Evolutionary conservation across 2,797 vertebrate species (phyloP), one percentile per base, ranked within the genome.

Genomic region (Geotrypetes seraphini): DNA sequence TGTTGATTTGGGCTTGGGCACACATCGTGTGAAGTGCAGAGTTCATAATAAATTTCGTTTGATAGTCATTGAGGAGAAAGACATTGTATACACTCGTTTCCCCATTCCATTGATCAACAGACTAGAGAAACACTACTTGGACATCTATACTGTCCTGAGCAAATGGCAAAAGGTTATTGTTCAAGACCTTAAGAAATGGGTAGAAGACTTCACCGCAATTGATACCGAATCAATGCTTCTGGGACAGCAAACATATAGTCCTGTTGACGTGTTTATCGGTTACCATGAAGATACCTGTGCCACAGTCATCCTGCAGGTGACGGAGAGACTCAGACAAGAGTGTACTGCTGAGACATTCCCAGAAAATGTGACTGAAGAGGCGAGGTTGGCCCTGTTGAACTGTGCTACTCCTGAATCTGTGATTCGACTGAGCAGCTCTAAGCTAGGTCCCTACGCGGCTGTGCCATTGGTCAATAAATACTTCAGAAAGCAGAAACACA

Each of bases 71-170:
- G 96, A 98, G 28, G 96, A 99, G 71, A 94, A 77, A 39, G 87
- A 91, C 0, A 81, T 96, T 4, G 96, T 98, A 8, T 93, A 96
- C 50, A 75, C 74, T 36, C 84, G 89, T 39, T 99, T 99, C 28
- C 94, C 96, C 22, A 88, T 97, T 47, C 96, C 96, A 0, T 79
- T 99, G 23, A 92, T 99, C 56, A 99, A 99, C 75, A 83, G 96
- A 12, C 79, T 99, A 46, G 96, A 99, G 53, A 99, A 99, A 57
- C 94, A 99, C 68, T 97, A 89, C 61, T 59, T 99, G 58, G 95
- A 98, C 57, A 84, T 96, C 36, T 70, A 76, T 37, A 92, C 87
- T 0, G 71, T 96, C 20, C 76, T 99, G 35, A 77, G 79, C 43
- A 30, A n/a, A 7, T 70, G 74, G 10, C 87, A 95, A 45, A 86